These are phyloP conservation scores for Struthidea cinerea DNA, from an alignment of 2,113 vertebrate species.

Conservation along the genomic window DNA sequence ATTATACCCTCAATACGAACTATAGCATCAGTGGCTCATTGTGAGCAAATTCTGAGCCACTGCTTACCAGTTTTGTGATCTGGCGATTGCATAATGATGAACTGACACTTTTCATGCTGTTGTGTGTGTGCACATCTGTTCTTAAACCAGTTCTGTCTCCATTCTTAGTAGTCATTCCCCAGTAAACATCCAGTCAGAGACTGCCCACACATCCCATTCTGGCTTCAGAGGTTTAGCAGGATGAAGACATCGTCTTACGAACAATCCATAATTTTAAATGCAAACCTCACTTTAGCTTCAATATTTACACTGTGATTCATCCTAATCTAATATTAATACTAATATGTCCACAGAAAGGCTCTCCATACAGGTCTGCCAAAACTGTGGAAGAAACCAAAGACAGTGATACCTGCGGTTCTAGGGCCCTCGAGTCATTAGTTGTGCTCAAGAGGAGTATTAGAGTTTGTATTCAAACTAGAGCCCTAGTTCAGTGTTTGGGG, in stretches of 20 bases:
- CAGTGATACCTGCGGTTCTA: accelerated
- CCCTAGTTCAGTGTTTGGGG: background rate
- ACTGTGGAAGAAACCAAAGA: background rate
- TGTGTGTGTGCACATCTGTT: accelerated
- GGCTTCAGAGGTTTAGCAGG: background rate
- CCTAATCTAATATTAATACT: background rate
- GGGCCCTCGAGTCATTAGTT: accelerated
- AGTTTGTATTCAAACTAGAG: background rate
- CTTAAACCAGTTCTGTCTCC: background rate
- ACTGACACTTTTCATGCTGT: background rate
- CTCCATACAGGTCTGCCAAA: background rate
- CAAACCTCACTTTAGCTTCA: background rate
- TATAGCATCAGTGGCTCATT: background rate
- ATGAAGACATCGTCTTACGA: accelerated
- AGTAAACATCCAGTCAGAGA: background rate
- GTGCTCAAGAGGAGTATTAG: background rate
- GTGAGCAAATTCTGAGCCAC: background rate
- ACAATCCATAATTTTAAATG: background rate
- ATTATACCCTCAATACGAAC: background rate
- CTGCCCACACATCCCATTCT: background rate
- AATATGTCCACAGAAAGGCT: background rate
- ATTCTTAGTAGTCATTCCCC: background rate
- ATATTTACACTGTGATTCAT: background rate
- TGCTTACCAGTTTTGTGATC: background rate
- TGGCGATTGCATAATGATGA: background rate